Percentiles rank a stretch among this genome's conserved stretches.
These are phyloP conservation scores for Morus bassanus DNA, from an alignment of 2,797 vertebrate species.

Conservation along the genomic window DNA sequence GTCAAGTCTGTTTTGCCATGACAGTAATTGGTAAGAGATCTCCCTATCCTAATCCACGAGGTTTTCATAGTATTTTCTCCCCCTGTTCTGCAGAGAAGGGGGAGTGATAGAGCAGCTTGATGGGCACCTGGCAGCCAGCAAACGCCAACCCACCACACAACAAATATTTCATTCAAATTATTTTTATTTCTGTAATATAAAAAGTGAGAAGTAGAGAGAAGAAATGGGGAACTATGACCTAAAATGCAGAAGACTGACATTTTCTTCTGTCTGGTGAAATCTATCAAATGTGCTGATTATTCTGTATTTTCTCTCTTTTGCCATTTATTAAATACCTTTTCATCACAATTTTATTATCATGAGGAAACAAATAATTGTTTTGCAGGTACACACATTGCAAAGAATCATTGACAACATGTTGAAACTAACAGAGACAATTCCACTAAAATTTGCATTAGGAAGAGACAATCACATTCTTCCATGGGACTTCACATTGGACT, in stretches of 20 bases:
- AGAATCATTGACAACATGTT: neutral
- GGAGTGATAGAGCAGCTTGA: fast-evolving
- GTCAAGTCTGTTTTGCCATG: neutral
- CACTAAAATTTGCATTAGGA: neutral
- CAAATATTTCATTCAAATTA: neutral
- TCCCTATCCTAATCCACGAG: neutral
- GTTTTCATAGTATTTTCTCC: neutral
- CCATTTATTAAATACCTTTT: neutral
- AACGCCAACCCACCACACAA: neutral
- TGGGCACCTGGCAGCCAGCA: neutral
- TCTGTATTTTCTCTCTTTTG: neutral
- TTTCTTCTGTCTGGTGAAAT: neutral
- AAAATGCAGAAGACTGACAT: neutral
- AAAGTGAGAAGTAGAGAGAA: neutral
- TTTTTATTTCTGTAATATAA: neutral
- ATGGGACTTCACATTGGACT: neutral
- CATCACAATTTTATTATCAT: neutral
- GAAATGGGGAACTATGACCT: neutral
- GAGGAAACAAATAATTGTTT: neutral
- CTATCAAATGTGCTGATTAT: neutral
- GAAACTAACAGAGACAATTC: neutral
- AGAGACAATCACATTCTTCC: neutral
- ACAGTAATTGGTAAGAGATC: neutral
- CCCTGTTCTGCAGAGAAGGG: neutral
- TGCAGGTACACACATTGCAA: neutral